Conservation (phyloP, 2,797 vertebrate genomes). For the Paramormyrops hopkinsi region DNA sequence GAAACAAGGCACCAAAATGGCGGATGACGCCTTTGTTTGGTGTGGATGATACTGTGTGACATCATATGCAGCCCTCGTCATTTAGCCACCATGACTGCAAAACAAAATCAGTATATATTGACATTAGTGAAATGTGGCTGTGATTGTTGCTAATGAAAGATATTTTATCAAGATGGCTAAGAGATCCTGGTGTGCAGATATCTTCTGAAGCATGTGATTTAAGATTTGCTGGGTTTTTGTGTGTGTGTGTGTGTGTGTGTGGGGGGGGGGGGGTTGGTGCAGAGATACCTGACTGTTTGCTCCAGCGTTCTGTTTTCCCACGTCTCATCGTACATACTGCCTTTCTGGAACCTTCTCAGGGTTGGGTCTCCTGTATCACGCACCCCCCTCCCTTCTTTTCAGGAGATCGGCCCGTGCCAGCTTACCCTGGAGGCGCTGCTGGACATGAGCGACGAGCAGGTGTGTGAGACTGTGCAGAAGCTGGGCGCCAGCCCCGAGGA, state of each 20-base stretch:
- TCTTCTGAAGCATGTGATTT: not conserved
- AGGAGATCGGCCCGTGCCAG: slow-evolving; percentile 81
- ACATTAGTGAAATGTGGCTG: not conserved
- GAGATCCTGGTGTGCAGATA: not conserved
- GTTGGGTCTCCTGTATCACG: not conserved
- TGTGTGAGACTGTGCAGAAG: slow-evolving; percentile 82
- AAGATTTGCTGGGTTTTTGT: not conserved
- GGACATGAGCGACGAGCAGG: slow-evolving; percentile 86
- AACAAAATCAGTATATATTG: not conserved
- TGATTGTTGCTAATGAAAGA: not conserved
- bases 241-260: not conserved
- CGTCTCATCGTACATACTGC: not conserved
- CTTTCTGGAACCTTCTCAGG: not conserved
- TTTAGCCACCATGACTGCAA: not conserved
- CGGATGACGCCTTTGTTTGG: not conserved
- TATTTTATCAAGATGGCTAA: not conserved
- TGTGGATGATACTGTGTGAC: not conserved
- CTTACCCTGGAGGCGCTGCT: slow-evolving; percentile 86
- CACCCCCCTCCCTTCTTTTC: not conserved
- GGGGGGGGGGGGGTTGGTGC: not conserved
- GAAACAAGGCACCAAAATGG: not conserved
- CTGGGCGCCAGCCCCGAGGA: slow-evolving; percentile 87
- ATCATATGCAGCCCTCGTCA: not conserved
- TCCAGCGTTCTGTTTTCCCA: not conserved
- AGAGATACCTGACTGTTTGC: not conserved